These are phyloP conservation scores for Drosophila niveifrons DNA, from an alignment of 2,888 invertebrate species.

Conservation along the genomic window DNA sequence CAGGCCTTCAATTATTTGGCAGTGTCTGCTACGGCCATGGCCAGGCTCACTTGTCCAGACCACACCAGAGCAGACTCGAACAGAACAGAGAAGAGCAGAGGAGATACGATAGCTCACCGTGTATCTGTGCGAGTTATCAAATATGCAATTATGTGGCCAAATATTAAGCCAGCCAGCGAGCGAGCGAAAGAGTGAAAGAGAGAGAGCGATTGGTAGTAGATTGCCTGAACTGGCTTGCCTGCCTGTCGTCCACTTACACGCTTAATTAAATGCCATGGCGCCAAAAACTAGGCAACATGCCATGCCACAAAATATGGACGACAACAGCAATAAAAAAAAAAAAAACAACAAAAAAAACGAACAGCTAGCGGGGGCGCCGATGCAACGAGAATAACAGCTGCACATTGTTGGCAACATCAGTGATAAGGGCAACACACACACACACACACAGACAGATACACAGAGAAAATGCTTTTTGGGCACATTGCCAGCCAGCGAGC, in stretches of 20 bases:
- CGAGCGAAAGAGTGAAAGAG: conserved; percentile 1
- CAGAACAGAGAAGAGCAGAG: no score
- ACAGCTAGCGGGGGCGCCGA: not conserved
- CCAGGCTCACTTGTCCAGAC: not conserved
- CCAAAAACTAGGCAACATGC: conserved; percentile 68
- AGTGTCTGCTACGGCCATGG: not conserved
- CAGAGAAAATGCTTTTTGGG: conserved; percentile 47
- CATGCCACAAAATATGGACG: conserved; percentile 42
- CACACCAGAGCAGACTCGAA: no score
- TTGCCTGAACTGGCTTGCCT: conserved; percentile 7
- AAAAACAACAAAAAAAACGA: not conserved
- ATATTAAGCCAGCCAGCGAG: conserved; percentile 18
- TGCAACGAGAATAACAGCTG: conserved; percentile 27
- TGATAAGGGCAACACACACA: conserved; percentile 53
- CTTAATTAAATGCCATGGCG: conserved; percentile 71
- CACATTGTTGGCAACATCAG: conserved; percentile 70
- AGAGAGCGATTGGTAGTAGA: conserved; percentile 29
- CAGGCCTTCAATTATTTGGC: conserved; percentile 28
- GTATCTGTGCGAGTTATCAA: conserved; percentile 46
- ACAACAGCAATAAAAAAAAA: not conserved
- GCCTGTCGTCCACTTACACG: conserved; percentile 69
- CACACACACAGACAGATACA: conserved; percentile 35
- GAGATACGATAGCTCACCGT: not conserved
- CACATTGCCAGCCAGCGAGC: conserved; percentile 42
- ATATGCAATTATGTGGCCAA: conserved; percentile 59